Evolutionary conservation across 1,140 invertebrate species (phyloP), one percentile per base, ranked within the genome.

Genomic region (Hyphantria cunea): DNA sequence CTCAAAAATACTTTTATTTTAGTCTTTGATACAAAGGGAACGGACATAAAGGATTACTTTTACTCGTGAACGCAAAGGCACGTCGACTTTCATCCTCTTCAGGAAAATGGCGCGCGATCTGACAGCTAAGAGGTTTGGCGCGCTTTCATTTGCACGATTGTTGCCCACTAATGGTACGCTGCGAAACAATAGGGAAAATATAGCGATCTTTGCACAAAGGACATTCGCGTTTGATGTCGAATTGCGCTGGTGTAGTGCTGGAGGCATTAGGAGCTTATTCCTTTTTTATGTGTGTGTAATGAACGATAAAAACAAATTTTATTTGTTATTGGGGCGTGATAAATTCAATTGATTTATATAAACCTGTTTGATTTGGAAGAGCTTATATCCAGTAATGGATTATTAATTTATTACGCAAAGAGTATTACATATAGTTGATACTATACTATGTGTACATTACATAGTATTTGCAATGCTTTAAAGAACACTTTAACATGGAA

Each of bases 171-270:
- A 87, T 87, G 84, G 84, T 69, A 72, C 74, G 70, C 76, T 68
- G 72, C 71, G 75, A 80, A 85, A 87, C 84, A 87, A 87, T 83
- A 75, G 77, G 67, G 66, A 78, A 62, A 83, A 81, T 66, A 64
- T 67, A 37, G 72, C 68, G 74, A 76, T 69, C 78, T 78, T 75
- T 70, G 76, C 81, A 85, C 76, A 85, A 82, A 83, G 78, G 66
- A 76, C 62, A 72, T 76, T 82, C 76, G 66, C 80, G 82, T 86
- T 87, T 86, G 80, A 86, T 82, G 81, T 81, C 74, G 70, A 83
- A 82, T 44, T 74, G 78, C 72, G 76, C 65, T 76, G 69, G 77
- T 66, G 71, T 74, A 73, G 76, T 37, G 55, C 39, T 25, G 66
- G 65, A 71, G 47, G 56, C 52, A 44, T 54, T 54, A 25, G 41